Conservation (phyloP, 2,888 invertebrate genomes). For the Drepana falcataria region DNA sequence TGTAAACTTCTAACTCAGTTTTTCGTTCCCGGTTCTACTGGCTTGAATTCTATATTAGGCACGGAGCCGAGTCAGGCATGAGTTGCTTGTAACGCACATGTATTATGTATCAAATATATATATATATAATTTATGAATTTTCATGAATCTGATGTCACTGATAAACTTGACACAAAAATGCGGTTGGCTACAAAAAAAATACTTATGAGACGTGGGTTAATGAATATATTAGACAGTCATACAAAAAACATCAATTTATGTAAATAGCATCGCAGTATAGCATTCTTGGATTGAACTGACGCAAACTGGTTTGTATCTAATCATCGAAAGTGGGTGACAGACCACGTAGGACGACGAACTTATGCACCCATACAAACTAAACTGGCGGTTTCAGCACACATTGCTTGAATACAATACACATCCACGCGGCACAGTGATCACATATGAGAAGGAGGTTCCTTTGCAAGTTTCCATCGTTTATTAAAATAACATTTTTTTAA, state of each 20-base stretch:
- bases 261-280: constrained; percentile 44
- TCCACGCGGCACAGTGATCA: constrained; percentile 52
- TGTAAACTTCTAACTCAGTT: background rate
- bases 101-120: too few species aligned
- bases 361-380: constrained; percentile 63
- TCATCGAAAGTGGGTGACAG: constrained; percentile 57
- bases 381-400: constrained; percentile 46
- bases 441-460: constrained; percentile 29
- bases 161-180: too few species aligned
- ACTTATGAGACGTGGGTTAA: too few species aligned
- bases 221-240: too few species aligned
- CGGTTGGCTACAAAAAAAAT: too few species aligned
- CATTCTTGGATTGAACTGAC: constrained; percentile 24
- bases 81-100: background rate
- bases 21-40: background rate
- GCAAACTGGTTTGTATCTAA: constrained; percentile 44
- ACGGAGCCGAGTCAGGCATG: background rate
- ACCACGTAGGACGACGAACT: constrained; percentile 50
- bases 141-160: too few species aligned
- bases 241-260: too few species aligned
- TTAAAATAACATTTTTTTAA: constrained; percentile 19
- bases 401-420: constrained; percentile 45
- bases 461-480: constrained; percentile 27
- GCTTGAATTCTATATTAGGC: background rate
- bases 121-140: too few species aligned